These are phyloP conservation scores for Dasypus novemcinctus DNA, from an alignment of 2,113 vertebrate species.

Conservation along the genomic window DNA sequence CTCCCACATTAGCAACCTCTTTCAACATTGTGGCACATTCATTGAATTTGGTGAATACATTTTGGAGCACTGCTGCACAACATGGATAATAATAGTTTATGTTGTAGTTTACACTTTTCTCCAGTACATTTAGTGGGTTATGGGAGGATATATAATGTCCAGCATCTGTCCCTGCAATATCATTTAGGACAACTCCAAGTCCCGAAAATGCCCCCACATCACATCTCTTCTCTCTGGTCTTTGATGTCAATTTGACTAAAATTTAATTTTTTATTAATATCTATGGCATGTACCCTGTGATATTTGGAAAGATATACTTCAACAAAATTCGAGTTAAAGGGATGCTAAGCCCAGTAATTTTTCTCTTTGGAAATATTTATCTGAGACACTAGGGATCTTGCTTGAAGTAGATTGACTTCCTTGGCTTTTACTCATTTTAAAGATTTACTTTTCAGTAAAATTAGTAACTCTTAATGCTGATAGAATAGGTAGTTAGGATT, in stretches of 20 bases:
- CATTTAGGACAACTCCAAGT: too few relatives aligned
- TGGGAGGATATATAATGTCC: too few relatives aligned
- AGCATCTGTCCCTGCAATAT: too few relatives aligned
- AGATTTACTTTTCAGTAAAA: conserved; percentile 46
- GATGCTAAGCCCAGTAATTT: background rate
- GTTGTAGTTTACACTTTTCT: too few relatives aligned
- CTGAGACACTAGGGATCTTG: background rate
- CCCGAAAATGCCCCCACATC: too few relatives aligned
- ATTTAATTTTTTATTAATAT: background rate
- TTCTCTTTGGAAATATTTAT: background rate
- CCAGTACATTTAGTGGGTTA: too few relatives aligned
- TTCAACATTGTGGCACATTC: too few relatives aligned
- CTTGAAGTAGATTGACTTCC: background rate
- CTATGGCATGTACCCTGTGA: background rate
- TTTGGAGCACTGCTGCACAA: too few relatives aligned
- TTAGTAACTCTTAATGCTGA: conserved; percentile 1
- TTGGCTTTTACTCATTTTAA: background rate
- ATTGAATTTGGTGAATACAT: too few relatives aligned
- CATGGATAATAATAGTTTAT: too few relatives aligned
- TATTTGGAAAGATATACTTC: background rate
- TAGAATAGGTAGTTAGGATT: conserved; percentile 30
- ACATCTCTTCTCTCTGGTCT: too few relatives aligned
- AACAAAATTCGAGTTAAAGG: background rate
- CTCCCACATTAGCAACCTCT: too few relatives aligned
- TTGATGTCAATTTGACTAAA: background rate